A percentile compares a stretch with the other conserved stretches of the same genome.
phyloP scores from a whole-genome alignment of 2,888 invertebrate species.

The Nasonovia ribisnigri region DNA sequence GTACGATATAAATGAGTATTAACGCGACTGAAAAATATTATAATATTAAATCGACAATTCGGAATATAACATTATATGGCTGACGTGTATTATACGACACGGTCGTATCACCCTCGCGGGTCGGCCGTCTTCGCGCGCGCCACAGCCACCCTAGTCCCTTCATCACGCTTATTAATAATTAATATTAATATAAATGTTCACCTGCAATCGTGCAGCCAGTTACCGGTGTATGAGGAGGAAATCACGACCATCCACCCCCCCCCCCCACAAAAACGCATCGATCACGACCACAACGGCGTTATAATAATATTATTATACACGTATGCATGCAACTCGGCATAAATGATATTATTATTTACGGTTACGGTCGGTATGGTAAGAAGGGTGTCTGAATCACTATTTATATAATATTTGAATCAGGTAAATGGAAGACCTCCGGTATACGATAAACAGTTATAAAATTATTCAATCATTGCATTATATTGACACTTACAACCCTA shows the following conservation, averaged over 20 bases:
- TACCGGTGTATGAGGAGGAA: not conserved
- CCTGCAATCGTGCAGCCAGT: not conserved
- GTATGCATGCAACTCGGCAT: not conserved
- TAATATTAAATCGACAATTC: not conserved
- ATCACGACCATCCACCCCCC: not conserved
- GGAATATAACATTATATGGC: not conserved
- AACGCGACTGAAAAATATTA: not conserved
- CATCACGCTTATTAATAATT: conserved; percentile 16
- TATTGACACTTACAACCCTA: not conserved
- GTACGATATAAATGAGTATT: not conserved
- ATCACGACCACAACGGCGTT: not conserved
- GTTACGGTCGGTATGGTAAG: not conserved
- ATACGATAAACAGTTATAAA: conserved; percentile 28
- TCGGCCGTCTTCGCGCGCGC: not conserved
- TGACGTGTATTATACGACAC: not conserved
- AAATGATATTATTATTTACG: conserved; percentile 20
- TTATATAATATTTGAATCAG: conserved; percentile 25
- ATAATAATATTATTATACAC: not conserved
- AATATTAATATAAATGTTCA: conserved; percentile 36
- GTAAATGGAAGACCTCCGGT: not conserved
- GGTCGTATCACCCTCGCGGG: not conserved
- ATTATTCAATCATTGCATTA: not conserved
- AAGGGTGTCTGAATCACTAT: conserved; percentile 9
- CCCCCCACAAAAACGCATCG: conserved; percentile 23
- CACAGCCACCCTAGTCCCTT: not conserved